These are phyloP conservation scores for Piliocolobus tephrosceles DNA, from an alignment of 2,113 vertebrate genomes.

Conservation along the genomic window DNA sequence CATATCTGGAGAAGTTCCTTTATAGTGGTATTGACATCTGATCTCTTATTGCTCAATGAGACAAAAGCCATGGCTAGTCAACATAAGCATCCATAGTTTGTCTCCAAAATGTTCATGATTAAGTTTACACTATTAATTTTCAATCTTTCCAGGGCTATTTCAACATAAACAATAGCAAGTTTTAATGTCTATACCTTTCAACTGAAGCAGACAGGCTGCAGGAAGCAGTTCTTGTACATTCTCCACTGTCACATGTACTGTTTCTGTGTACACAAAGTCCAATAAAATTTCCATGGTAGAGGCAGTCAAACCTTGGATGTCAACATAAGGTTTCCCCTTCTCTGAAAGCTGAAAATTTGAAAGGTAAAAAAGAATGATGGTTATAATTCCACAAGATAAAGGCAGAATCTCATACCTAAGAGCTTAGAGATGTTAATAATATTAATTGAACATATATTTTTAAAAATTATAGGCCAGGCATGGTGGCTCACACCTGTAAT, in stretches of 20 bases:
- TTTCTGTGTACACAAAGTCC: constrained; percentile 99
- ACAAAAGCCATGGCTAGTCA: not conserved
- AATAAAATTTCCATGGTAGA: constrained; percentile 99
- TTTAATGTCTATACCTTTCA: constrained; percentile 91
- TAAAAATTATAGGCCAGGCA: not conserved
- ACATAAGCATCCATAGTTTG: too few species aligned
- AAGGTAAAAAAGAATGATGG: not conserved
- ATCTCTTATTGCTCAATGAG: not conserved
- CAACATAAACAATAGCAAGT: not conserved
- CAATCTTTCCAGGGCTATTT: not conserved
- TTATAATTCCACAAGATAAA: constrained; percentile 47
- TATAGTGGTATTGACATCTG: not conserved
- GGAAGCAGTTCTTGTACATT: constrained; percentile 98
- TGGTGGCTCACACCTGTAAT: too few species aligned
- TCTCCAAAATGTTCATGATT: not conserved
- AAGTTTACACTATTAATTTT: not conserved
- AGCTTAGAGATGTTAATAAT: not conserved
- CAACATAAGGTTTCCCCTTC: constrained; percentile 98
- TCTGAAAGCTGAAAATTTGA: constrained; percentile 91
- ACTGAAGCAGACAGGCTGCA: constrained; percentile 95
- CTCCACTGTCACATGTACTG: constrained; percentile 97
- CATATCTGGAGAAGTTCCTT: not conserved
- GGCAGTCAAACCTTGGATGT: constrained; percentile 97
- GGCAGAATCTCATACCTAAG: not conserved
- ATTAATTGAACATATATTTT: not conserved